A percentile compares a stretch with the other conserved stretches of the same genome.
Conservation (phyloP, 2,797 vertebrate genomes). For the Pseudochirops corinnae region DNA sequence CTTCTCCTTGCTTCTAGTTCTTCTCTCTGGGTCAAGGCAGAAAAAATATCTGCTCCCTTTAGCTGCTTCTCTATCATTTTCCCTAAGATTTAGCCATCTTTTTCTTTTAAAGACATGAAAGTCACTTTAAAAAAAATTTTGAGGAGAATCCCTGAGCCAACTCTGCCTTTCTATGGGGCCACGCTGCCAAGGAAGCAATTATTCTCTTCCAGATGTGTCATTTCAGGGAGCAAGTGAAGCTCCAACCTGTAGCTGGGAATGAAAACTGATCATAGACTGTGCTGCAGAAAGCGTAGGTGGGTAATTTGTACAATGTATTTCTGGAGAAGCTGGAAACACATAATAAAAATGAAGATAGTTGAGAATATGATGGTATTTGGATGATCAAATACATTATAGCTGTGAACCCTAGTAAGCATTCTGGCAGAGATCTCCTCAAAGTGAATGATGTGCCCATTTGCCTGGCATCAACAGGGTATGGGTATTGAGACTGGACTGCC, state of each 20-base stretch:
- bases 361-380: slow-evolving; percentile 70
- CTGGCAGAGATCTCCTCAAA: slow-evolving; percentile 66
- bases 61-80: not conserved
- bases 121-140: slow-evolving; percentile 58
- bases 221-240: slow-evolving; percentile 55
- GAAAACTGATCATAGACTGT: slow-evolving; percentile 71
- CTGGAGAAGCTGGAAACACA: slow-evolving; percentile 76
- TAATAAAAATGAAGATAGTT: slow-evolving; percentile 76
- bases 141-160: slow-evolving; percentile 51
- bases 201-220: slow-evolving; percentile 63
- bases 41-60: not conserved
- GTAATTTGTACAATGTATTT: slow-evolving; percentile 77
- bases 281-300: slow-evolving; percentile 73
- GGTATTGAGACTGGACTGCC: slow-evolving; percentile 62
- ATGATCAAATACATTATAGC: slow-evolving; percentile 68
- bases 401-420: slow-evolving; percentile 9
- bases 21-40: not conserved
- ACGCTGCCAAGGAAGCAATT: slow-evolving; percentile 75
- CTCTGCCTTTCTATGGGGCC: slow-evolving; percentile 27
- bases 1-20: not conserved
- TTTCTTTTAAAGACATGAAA: not conserved
- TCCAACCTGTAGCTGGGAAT: slow-evolving; percentile 65
- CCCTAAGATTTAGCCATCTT: not conserved
- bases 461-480: slow-evolving; percentile 42
- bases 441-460: slow-evolving; percentile 43